Evolutionary conservation across 2,113 vertebrate species (phyloP).

Genomic region (Dasyurus viverrinus): DNA sequence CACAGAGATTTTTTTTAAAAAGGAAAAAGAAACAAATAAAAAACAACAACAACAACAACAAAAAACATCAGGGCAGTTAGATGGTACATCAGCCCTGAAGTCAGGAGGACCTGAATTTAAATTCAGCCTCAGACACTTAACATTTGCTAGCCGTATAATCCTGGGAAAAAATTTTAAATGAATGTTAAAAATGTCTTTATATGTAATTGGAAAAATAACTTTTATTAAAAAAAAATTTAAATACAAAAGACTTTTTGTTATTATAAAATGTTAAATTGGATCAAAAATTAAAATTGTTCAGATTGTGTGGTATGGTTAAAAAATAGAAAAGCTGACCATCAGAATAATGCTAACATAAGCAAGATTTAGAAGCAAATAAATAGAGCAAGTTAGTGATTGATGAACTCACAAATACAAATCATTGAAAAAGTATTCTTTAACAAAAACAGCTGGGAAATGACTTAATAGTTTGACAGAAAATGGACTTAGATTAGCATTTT

Average conservation of each 20-base stretch:
- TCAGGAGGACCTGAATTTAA: too few species aligned
- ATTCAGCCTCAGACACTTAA: too few species aligned
- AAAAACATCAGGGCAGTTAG: neutral
- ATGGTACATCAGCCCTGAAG: too few species aligned
- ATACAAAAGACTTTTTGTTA: neutral
- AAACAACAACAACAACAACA: too few species aligned
- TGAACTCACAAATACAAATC: neutral
- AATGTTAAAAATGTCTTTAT: neutral
- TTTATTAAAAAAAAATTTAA: too few species aligned
- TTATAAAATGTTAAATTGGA: neutral
- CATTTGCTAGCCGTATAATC: too few species aligned
- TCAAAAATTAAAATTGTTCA: neutral
- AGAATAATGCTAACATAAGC: neutral
- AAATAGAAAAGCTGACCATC: neutral
- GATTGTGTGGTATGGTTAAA: neutral
- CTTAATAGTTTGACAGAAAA: neutral
- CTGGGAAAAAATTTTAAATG: neutral
- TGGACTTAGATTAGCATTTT: neutral
- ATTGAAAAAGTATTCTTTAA: neutral
- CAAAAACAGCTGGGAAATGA: neutral
- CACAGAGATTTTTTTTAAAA: neutral
- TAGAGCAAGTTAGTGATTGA: neutral
- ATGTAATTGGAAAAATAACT: neutral
- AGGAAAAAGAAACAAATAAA: neutral
- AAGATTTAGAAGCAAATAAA: neutral